phyloP scores from a whole-genome alignment of 2,888 invertebrate species.

The Aleiodes leptofemur region DNA sequence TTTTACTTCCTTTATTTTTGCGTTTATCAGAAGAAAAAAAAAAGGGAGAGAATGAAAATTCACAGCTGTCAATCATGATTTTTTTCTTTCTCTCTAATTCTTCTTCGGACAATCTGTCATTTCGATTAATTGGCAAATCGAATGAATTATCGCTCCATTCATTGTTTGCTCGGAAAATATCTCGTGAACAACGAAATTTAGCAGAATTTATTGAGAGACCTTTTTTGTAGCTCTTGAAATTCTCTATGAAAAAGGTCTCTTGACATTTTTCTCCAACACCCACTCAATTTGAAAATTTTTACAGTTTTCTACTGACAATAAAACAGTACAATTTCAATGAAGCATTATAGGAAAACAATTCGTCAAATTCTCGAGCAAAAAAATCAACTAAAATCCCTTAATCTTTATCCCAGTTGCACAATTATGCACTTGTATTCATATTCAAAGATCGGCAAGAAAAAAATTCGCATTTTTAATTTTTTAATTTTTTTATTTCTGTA shows the following conservation, averaged over 20 bases:
- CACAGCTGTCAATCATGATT: conserved; percentile 35
- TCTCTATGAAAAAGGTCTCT: not conserved
- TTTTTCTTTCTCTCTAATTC: conserved; percentile 17
- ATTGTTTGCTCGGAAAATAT: not conserved
- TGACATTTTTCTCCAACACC: not conserved
- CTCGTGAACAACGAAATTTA: too few species aligned
- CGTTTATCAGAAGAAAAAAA: conserved; percentile 2
- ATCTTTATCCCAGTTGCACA: conserved; percentile 25
- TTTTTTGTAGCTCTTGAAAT: not conserved
- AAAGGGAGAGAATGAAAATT: conserved; percentile 34
- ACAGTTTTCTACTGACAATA: too few species aligned
- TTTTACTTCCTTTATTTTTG: not conserved
- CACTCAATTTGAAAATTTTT: too few species aligned
- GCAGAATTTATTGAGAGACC: too few species aligned
- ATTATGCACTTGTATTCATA: conserved; percentile 41
- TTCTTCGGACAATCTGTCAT: conserved; percentile 29
- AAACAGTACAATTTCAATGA: too few species aligned
- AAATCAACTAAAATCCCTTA: conserved; percentile 15
- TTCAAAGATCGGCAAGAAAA: too few species aligned
- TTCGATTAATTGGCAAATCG: conserved; percentile 36
- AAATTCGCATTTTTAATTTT: too few species aligned
- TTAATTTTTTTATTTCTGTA: too few species aligned
- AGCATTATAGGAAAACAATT: conserved; percentile 13
- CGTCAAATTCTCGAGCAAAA: conserved; percentile 47
- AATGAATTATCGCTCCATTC: conserved; percentile 26